A percentile compares a stretch with the other conserved stretches of the same genome.
These are phyloP conservation scores for Tokudaia tokunoshimensis DNA, from an alignment of 2,797 vertebrate species.

Conservation along the genomic window DNA sequence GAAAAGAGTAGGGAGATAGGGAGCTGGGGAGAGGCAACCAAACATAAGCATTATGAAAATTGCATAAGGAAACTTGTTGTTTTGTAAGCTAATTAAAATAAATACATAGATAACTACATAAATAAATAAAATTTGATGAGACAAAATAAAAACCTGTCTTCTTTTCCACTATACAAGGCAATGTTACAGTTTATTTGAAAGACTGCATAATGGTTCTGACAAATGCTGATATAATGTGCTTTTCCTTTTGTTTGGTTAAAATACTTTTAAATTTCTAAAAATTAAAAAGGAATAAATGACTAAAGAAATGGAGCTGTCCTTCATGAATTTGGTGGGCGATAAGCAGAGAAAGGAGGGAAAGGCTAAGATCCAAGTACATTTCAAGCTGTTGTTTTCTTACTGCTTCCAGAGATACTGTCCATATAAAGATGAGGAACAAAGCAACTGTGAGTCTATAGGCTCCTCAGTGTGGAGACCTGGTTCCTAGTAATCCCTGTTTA, in stretches of 20 bases:
- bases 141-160: neutral
- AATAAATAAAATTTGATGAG: neutral
- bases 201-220: too few relatives aligned
- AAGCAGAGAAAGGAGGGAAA: neutral
- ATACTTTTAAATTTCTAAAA: neutral
- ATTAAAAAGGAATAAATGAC: too few relatives aligned
- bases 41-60: neutral
- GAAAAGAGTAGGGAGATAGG: neutral
- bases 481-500: constrained; percentile 30
- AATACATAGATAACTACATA: neutral
- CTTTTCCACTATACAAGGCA: neutral
- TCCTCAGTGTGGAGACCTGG: constrained; percentile 35
- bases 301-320: neutral
- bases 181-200: neutral
- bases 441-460: constrained; percentile 7
- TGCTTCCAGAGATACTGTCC: neutral
- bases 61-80: neutral
- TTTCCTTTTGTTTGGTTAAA: neutral
- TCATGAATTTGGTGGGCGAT: neutral
- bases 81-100: neutral
- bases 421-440: neutral
- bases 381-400: neutral
- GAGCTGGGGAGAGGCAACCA: neutral
- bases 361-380: neutral
- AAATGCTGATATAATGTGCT: neutral